Evolutionary conservation across 1,140 invertebrate species (phyloP), one percentile per base, ranked within the genome.

Genomic region (Drosophila quadrilineata): DNA sequence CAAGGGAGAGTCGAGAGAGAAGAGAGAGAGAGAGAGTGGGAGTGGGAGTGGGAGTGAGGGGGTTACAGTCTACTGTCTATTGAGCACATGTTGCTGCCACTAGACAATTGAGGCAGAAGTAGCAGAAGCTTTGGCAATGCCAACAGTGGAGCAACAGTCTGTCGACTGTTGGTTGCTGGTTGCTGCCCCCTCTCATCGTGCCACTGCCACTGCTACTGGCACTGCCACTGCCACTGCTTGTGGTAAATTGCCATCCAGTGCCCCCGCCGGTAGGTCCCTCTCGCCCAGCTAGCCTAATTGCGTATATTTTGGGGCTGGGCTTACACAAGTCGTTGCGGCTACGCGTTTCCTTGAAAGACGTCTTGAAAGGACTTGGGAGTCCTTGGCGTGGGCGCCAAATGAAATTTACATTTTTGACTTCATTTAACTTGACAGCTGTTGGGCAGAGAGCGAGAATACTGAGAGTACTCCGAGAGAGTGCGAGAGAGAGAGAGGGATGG

Each of bases 321-420:
- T 63, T n/a, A n/a, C n/a, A 63, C 65, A 68, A 68, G 65, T 46
- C 50, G 59, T 72, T 65, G 72, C 54, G 53, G 50, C 62, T 24
- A 50, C 26, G 31, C 60, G 26, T 67, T 53, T 40, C 49, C 33
- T n/a, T n/a, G 31, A 26, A 45, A 33, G 17, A 17, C 50, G 36
- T 28, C 28, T 41, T 35, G 16, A 16, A 40, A n/a, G n/a, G 45
- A 45, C 26, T 53, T 46, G n/a, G n/a, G n/a, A n/a, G n/a, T n/a
- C n/a, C n/a, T 28, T 16, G 33, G 24, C 53, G 71, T 33, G 58
- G 52, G 50, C 31, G 58, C 52, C 33, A 73, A 82, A 84, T 77
- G 73, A 84, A 82, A 84, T 82, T 82, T 82, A 82, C 77, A 82
- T 82, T 77, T 82, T 64, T 85, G 77, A 84, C 79, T 85, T 74